Evolutionary conservation across 2,888 invertebrate genomes (phyloP), one percentile per base, ranked within the genome.

Genomic region (Hetaerina titia): DNA sequence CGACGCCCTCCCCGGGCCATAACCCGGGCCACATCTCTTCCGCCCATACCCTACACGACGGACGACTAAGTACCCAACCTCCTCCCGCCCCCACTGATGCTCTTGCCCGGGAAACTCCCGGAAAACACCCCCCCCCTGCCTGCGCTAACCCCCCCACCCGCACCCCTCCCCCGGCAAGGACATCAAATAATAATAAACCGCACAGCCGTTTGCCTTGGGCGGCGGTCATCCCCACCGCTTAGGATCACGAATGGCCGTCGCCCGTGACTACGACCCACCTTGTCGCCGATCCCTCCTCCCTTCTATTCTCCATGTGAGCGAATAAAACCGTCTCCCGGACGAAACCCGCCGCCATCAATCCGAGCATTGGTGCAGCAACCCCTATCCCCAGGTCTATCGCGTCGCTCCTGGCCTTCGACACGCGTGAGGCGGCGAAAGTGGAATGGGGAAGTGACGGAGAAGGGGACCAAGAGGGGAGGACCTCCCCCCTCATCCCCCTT

Each of bases 1-100:
- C 63, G 25, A 90, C 64, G 63, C 31, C 90, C 31, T 90, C 45
- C 63, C 31, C 63, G 90, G 90, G 90, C 31, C 90, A 90, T 90
- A 90, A 89, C 89, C 57, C 69, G 7, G 19, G 45, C 45, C 88
- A 13, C 31, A 11, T 15, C 7, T 45, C 25, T 8, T 87, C 31
- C 31, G 2, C 31, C 25, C 90, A 15, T 31, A 17, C 19, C 17
- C 63, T 57, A 8, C 57, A 5, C 89, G 88, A 69, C 31, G 5
- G 88, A 69, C 31, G 5, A 57, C 45, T n/a, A n/a, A n/a, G n/a
- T n/a, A n/a, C 45, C 45, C 45, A 45, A 45, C 58, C n/a, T 89
- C 57, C 89, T 56, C 89, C 15, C 13, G 8, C 89, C 6, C 7
- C 22, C 89, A 22, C 58, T 7, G 22, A 57, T 22, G 22, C 89